Base-by-base conservation (phyloP, 2,888 invertebrate species). In the Scrobipalpa costella region DNA sequence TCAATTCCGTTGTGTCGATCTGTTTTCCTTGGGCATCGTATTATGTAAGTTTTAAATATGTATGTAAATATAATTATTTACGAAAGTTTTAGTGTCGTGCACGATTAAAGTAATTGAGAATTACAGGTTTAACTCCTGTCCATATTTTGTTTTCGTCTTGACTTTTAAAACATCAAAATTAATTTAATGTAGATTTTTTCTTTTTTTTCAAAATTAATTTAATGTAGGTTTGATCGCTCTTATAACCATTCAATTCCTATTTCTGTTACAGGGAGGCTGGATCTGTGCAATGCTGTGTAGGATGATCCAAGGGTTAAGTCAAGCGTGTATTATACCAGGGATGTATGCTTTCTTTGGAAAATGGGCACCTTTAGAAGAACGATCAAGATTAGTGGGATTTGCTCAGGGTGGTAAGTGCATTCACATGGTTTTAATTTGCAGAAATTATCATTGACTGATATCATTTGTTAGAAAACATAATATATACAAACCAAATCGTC, bases 11-110 rank as follows among this genome's bases (percentile, higher is more conserved):
- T 0, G 83, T 94, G 13, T n/a, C 95, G 0, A 79, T 96, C 9
- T 71, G 94, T 1, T 92, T 95, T 63, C 97, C 97, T 0, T 66
- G 93, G 57, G 94, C 94, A 57, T 95, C 96, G 0, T 86, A 84
- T 68, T 91, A 93, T 8, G 94, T 90, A 67, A 83, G 87, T 80
- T 58, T n/a, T n/a, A n/a, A n/a, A n/a, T n/a, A n/a, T n/a, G n/a
- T n/a, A n/a, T n/a, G n/a, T n/a, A n/a, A n/a, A n/a, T n/a, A n/a
- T n/a, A n/a, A n/a, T n/a, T n/a, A n/a, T n/a, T n/a, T n/a, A n/a
- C n/a, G n/a, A n/a, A n/a, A n/a, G n/a, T n/a, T n/a, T n/a, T n/a
- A n/a, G n/a, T n/a, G n/a, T n/a, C n/a, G n/a, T n/a, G n/a, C n/a
- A n/a, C n/a, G n/a, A n/a, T n/a, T n/a, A n/a, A n/a, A n/a, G n/a